These are phyloP conservation scores for Neoaliturus tenellus DNA, from an alignment of 2,888 invertebrate genomes.

Conservation along the genomic window DNA sequence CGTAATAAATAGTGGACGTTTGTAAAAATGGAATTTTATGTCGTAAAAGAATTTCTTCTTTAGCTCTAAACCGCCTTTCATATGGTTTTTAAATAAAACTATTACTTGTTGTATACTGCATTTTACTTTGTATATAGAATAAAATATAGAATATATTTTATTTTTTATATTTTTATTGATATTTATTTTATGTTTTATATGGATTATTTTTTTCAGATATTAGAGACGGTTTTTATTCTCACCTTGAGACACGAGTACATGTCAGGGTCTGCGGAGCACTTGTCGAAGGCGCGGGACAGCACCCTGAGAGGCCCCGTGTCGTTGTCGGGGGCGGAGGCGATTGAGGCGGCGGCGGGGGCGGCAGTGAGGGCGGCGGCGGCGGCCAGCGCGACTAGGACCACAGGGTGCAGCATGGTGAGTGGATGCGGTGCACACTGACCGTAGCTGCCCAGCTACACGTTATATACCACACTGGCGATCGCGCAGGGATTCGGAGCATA, in stretches of 20 bases:
- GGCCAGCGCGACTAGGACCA: slow-evolving; percentile 13
- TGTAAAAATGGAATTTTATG: too few relatives aligned
- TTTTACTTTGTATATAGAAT: too few relatives aligned
- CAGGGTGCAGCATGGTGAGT: neutral
- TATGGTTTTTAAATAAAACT: too few relatives aligned
- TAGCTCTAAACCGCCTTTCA: too few relatives aligned
- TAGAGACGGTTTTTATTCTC: too few relatives aligned
- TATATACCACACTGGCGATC: slow-evolving; percentile 18
- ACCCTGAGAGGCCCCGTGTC: slow-evolving; percentile 34
- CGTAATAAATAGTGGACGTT: too few relatives aligned
- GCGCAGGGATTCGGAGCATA: slow-evolving; percentile 51
- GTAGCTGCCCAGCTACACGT: neutral
- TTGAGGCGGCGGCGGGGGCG: neutral
- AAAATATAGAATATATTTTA: too few relatives aligned
- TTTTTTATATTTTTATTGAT: too few relatives aligned
- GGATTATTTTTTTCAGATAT: too few relatives aligned
- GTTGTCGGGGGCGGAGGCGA: slow-evolving; percentile 3
- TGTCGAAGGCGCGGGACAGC: slow-evolving; percentile 52
- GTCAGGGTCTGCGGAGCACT: slow-evolving; percentile 56
- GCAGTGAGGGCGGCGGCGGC: neutral
- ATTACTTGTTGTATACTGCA: too few relatives aligned
- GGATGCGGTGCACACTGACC: slow-evolving; percentile 28
- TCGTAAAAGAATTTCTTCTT: too few relatives aligned
- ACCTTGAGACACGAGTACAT: slow-evolving; percentile 78
- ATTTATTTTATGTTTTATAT: too few relatives aligned